Evolutionary conservation across 2,888 invertebrate genomes (phyloP), one percentile per base, ranked within the genome.

Genomic region (Apeira syringaria): DNA sequence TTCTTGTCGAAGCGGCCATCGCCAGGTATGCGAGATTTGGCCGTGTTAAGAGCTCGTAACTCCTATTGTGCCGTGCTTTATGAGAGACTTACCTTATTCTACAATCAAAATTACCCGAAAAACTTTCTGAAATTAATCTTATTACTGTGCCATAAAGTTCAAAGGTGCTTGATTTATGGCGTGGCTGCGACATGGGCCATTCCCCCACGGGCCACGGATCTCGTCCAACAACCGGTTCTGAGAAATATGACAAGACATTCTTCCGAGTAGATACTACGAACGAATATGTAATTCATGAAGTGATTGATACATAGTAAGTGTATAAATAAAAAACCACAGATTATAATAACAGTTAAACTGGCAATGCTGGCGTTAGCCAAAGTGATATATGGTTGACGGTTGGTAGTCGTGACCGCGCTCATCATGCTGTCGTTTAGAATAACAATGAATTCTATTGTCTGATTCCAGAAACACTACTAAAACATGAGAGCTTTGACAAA

Each of bases 231-330:
- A 81, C 80, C 80, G 80, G 81, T 85, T 84, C 77, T 75, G 58
- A 67, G 79, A 80, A 85, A 75, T 72, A 71, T 77, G 70, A 81
- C 75, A 68, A 68, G 70, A 72, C 74, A 74, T 80, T 79, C 69
- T 64, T 71, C 64, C 51, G 62, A 68, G 56, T 61, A 62, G 54
- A 60, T 61, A 56, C 50, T 50, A 58, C 47, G 48, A 63, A 53
- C 47, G 49, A 62, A 56, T 53, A 44, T 48, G 47, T 48, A 52
- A 56, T 51, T 38, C 40, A 44, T 47, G 37, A 26, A 27, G 36
- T 42, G 45, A 53, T 47, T 47, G 53, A 47, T 51, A 30, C 31
- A 12, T 34, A 13, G 12, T 8, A 24, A 9, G 9, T 9, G 7
- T 25, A 13, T 30, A 12, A 33, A 28, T 18, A 10, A 4, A 7